Base-by-base conservation (phyloP, 2,888 invertebrate species). In the Lepidochitona cinerea region DNA sequence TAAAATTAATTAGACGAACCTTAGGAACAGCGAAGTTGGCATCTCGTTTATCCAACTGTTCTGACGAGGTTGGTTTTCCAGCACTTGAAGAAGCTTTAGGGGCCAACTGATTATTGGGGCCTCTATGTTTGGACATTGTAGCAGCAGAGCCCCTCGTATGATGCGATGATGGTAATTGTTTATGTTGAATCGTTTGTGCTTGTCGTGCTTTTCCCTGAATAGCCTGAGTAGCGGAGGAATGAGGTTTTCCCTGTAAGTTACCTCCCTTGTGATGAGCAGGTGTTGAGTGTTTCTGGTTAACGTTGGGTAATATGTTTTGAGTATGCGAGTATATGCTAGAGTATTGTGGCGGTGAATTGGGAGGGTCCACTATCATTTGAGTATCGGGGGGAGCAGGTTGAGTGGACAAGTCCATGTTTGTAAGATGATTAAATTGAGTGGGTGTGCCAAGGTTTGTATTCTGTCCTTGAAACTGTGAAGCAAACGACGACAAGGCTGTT, bases 11-110 rank as follows among this genome's bases (percentile, higher is more conserved):
- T n/a, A n/a, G n/a, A n/a, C n/a, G n/a, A 77, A 91, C 91, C 89
- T 92, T 91, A 73, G 92, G 92, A 66, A 92, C 90, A 29, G 90
- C 91, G 75, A 92, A 92, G 65, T 92, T 83, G 78, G 92, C 91
- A 73, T 91, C 77, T 37, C 71, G 91, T 73, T 74, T 81, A 76
- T 33, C 75, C 85, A 83, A 75, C 74, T 72, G 73, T 4, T 66
- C 36, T 37, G 49, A 49, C 4, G 23, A 18, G 41, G 41, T 18
- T 7, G 49, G 49, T 49, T 49, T 49, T 18, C 7, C 49, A 4
- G 49, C n/a, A 49, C 49, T 49, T 49, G 49, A 49, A 23, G 23
- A n/a, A n/a, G n/a, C n/a, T n/a, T n/a, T n/a, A n/a, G n/a, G n/a
- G n/a, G n/a, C n/a, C n/a, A n/a, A n/a, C n/a, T n/a, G n/a, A n/a